Conservation (phyloP, 2,113 vertebrate genomes). For the Rhynchomys soricoides region DNA sequence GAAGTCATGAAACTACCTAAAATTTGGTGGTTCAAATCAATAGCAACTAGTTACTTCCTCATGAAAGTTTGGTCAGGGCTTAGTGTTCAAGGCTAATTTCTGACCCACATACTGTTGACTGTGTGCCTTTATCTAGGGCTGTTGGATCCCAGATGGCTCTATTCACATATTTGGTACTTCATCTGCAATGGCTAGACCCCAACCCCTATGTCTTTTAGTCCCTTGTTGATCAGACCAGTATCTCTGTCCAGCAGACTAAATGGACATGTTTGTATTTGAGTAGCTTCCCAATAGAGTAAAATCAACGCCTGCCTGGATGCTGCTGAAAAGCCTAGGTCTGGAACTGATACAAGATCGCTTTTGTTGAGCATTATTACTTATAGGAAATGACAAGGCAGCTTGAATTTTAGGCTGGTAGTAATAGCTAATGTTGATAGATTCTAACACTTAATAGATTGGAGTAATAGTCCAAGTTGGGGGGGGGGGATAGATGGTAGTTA, state of each 20-base stretch:
- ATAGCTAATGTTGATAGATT: not conserved
- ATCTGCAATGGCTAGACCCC: not conserved
- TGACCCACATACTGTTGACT: not conserved
- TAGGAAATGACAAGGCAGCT: slow-evolving; percentile 7
- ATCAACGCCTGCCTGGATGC: not conserved
- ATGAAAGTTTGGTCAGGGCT: not conserved
- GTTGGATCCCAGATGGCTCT: not conserved
- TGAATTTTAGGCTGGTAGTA: not conserved
- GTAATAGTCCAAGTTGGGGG: not conserved
- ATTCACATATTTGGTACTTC: not conserved
- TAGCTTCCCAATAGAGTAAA: not conserved
- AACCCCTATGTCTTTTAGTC: not conserved
- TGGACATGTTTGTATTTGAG: not conserved
- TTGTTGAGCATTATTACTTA: not conserved
- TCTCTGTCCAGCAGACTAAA: not conserved
- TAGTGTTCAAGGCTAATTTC: not conserved
- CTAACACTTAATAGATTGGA: not conserved
- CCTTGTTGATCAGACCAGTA: not conserved
- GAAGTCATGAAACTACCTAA: not conserved
- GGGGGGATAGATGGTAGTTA: not conserved
- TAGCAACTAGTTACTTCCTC: not conserved
- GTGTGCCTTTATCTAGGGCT: not conserved
- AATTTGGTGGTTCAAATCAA: slow-evolving; percentile 4
- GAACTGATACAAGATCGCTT: not conserved
- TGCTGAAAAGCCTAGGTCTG: not conserved